Evolutionary conservation across 1,140 invertebrate species (phyloP).

Genomic region (Leguminivora glycinivorella): DNA sequence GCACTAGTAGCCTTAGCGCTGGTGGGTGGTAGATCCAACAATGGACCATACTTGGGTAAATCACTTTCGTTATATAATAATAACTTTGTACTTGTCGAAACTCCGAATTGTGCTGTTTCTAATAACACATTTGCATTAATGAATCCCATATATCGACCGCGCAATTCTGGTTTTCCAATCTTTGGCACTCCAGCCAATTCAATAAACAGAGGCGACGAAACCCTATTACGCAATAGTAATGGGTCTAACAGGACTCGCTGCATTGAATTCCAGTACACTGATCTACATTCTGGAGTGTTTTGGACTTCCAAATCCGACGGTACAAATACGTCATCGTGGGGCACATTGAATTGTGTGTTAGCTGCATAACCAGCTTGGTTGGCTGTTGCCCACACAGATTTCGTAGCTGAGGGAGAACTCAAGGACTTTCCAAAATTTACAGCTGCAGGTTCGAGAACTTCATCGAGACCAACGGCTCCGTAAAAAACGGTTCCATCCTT

Average conservation of each 20-base stretch:
- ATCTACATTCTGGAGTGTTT: conserved; percentile 46
- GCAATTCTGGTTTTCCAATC: conserved; percentile 60
- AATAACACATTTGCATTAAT: conserved; percentile 59
- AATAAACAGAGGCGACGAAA: conserved; percentile 51
- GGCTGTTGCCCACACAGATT: conserved; percentile 57
- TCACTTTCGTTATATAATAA: conserved; percentile 53
- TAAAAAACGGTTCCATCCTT: conserved; percentile 63
- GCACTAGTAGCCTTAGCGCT: conserved; percentile 58
- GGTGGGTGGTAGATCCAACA: conserved; percentile 61
- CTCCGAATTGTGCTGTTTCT: conserved; percentile 55
- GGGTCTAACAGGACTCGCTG: conserved; percentile 60
- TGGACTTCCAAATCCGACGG: conserved; percentile 43
- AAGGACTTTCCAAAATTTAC: conserved; percentile 63
- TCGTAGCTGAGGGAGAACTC: conserved; percentile 46
- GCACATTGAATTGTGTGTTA: conserved; percentile 49
- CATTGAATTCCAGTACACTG: conserved; percentile 66
- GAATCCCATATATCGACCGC: conserved; percentile 63
- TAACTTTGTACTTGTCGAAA: conserved; percentile 56
- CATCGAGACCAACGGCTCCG: conserved; percentile 53
- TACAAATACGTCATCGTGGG: conserved; percentile 57
- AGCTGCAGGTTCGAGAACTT: conserved; percentile 41
- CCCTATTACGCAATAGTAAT: conserved; percentile 40
- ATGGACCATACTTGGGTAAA: conserved; percentile 45
- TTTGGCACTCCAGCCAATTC: conserved; percentile 66
- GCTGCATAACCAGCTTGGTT: conserved; percentile 52